Conservation (phyloP, 2,888 invertebrate genomes). For the Diabrotica balteata region DNA sequence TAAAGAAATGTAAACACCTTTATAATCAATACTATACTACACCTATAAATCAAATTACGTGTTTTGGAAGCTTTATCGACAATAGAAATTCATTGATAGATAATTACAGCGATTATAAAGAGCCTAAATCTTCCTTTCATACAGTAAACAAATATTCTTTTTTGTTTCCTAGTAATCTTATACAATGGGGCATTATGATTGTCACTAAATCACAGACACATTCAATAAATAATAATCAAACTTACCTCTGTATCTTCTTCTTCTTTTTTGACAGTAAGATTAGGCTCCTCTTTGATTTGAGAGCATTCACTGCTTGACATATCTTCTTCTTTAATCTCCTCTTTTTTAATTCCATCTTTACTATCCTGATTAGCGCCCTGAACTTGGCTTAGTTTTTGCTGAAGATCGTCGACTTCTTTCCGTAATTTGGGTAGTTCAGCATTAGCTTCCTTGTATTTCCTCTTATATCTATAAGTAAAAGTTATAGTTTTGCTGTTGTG, state of each 20-base stretch:
- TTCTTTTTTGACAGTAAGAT: conserved; percentile 57
- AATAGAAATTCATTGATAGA: too few relatives aligned
- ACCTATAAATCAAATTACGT: too few relatives aligned
- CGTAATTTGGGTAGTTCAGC: conserved; percentile 81
- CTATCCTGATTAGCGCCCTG: conserved; percentile 62
- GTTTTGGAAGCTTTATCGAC: too few relatives aligned
- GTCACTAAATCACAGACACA: too few relatives aligned
- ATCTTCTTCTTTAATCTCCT: conserved; percentile 60
- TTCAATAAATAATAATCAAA: not conserved
- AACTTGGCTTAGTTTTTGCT: conserved; percentile 66
- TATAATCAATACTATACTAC: too few relatives aligned
- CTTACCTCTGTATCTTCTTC: conserved; percentile 59
- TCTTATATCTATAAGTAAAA: conserved; percentile 69
- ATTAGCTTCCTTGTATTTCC: conserved; percentile 88
- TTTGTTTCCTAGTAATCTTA: too few relatives aligned
- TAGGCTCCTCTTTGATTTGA: conserved; percentile 58
- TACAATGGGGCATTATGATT: too few relatives aligned
- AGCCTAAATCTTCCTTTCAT: too few relatives aligned
- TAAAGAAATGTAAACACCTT: too few relatives aligned
- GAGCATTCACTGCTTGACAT: conserved; percentile 53
- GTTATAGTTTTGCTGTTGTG: not conserved
- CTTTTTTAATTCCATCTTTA: conserved; percentile 65
- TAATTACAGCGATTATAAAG: too few relatives aligned
- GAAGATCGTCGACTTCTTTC: conserved; percentile 73
- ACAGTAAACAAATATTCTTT: too few relatives aligned